Conservation (phyloP, 1,140 invertebrate species). For the Andrena cerasifolii region DNA sequence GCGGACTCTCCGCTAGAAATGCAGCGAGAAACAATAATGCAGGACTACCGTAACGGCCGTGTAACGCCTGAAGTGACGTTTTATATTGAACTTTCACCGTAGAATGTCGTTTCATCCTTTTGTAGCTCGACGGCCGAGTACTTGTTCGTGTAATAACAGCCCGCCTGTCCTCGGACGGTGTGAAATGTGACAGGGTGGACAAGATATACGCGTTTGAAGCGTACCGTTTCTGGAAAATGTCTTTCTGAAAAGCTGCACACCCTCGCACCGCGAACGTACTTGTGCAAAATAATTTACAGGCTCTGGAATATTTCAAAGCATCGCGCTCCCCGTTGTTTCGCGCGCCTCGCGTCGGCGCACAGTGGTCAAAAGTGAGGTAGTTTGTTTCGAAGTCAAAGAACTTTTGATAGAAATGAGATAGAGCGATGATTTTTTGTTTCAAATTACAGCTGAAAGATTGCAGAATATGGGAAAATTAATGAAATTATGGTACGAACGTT, state of each 20-base stretch:
- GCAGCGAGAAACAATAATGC: not conserved
- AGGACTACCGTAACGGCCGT: not conserved
- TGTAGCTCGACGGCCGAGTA: not conserved
- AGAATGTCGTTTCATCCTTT: slow-evolving; percentile 20
- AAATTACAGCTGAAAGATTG: too few species aligned
- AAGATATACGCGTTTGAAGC: not conserved
- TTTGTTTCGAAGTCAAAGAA: too few species aligned
- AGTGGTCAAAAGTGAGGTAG: too few species aligned
- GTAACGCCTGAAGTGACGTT: slow-evolving; percentile 12
- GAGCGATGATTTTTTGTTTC: too few species aligned
- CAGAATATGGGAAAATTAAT: too few species aligned
- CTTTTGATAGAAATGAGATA: too few species aligned
- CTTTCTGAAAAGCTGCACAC: slow-evolving; percentile 6
- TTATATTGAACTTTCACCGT: slow-evolving; percentile 26
- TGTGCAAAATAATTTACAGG: slow-evolving; percentile 6
- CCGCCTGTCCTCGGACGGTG: not conserved
- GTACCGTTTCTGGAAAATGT: not conserved
- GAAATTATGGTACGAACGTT: too few species aligned
- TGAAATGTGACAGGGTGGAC: slow-evolving; percentile 31
- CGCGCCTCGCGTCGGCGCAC: not conserved
- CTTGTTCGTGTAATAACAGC: slow-evolving; percentile 30
- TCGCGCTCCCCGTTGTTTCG: not conserved
- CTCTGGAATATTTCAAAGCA: not conserved
- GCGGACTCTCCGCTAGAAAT: not conserved
- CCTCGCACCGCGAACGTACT: not conserved